These are phyloP conservation scores for Peromyscus leucopus DNA, from an alignment of 2,113 vertebrate genomes.

Conservation along the genomic window DNA sequence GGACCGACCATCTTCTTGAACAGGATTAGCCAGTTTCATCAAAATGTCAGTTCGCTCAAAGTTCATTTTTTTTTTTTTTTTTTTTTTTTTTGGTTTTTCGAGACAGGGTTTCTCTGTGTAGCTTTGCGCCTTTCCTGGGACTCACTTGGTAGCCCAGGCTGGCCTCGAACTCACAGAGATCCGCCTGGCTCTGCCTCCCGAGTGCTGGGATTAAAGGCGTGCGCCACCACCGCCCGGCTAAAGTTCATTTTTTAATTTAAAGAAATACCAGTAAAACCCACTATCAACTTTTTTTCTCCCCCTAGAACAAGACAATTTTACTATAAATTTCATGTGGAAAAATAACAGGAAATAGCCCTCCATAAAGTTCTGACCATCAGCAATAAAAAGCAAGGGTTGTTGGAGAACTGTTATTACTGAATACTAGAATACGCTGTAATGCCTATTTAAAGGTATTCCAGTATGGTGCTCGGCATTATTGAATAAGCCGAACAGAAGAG, in stretches of 20 bases:
- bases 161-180: no score
- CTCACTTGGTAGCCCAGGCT: no score
- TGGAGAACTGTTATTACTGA: neutral
- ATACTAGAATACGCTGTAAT: neutral
- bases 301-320: neutral
- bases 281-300: neutral
- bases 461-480: neutral
- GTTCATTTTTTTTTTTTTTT: neutral
- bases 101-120: no score
- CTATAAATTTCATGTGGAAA: neutral
- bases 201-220: no score
- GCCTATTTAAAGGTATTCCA: neutral
- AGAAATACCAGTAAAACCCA: slow-evolving; percentile 3
- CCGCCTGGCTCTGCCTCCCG: no score
- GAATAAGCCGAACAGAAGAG: neutral
- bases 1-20: neutral
- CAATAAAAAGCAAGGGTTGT: neutral
- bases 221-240: no score
- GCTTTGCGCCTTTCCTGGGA: no score
- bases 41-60: neutral
- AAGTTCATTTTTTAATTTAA: slow-evolving; percentile 19
- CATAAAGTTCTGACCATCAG: neutral
- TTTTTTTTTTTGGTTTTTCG: no score
- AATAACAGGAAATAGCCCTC: neutral
- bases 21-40: neutral